A percentile compares a stretch with the other conserved stretches of the same genome.
Conservation (phyloP, 2,113 vertebrate genomes). For the Hymenochirus boettgeri region DNA sequence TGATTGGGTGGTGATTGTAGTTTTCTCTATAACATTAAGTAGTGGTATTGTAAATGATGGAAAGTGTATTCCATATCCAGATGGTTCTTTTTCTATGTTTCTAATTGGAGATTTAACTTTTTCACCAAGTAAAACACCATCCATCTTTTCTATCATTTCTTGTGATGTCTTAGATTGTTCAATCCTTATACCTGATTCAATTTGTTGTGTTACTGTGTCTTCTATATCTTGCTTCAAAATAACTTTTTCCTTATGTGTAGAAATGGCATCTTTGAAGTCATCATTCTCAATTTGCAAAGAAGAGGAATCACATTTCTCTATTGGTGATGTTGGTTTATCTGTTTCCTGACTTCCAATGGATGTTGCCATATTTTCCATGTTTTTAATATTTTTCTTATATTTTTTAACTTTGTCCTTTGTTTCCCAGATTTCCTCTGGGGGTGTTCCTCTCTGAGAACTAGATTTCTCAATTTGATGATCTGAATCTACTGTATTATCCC, state of each 20-base stretch:
- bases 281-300: background rate
- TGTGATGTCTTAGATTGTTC: background rate
- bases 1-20: background rate
- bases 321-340: background rate
- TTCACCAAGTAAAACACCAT: too few relatives aligned
- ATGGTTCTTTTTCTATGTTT: background rate
- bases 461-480: background rate
- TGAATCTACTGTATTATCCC: too few relatives aligned
- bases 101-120: background rate
- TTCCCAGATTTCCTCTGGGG: background rate
- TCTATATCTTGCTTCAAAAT: background rate
- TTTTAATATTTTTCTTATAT: slow-evolving; percentile 13
- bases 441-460: background rate
- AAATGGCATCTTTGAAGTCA: background rate
- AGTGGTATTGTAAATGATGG: background rate
- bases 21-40: background rate
- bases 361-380: slow-evolving; percentile 5
- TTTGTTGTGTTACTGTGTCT: background rate
- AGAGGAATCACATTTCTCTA: background rate
- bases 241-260: background rate
- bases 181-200: background rate
- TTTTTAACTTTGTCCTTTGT: background rate
- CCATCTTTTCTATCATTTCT: background rate
- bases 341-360: background rate
- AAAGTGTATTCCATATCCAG: background rate